Evolutionary conservation across 2,113 vertebrate species (phyloP).

Genomic region (Lichenostomus cassidix): DNA sequence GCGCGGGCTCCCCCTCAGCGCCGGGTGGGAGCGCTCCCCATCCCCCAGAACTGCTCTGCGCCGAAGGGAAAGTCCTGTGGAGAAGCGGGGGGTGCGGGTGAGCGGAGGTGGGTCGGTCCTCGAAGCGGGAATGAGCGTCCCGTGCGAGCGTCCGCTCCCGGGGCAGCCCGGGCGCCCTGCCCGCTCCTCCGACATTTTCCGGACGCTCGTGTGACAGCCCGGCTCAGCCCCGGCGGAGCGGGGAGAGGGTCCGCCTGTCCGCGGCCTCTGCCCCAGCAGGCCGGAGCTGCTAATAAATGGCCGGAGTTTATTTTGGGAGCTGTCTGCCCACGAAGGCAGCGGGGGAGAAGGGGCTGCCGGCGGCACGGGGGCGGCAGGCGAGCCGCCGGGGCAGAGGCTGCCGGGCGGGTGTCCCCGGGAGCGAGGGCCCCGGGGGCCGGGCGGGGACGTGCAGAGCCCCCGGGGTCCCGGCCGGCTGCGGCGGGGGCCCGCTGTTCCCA

Average conservation of each 20-base stretch:
- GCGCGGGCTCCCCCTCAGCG: not conserved
- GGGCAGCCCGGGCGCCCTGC: not conserved
- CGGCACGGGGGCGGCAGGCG: not conserved
- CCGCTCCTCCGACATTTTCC: conserved; percentile 5
- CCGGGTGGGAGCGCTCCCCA: not conserved
- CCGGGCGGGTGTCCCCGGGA: not conserved
- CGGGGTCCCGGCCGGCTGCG: not conserved
- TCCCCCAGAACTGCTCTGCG: not conserved
- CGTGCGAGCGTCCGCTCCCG: not conserved
- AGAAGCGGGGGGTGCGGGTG: not conserved
- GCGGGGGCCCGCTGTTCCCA: not conserved
- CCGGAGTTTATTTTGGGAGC: not conserved
- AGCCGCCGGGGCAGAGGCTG: not conserved
- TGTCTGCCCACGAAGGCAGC: not conserved
- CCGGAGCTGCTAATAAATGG: not conserved
- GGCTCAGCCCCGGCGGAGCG: not conserved
- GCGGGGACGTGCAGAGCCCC: not conserved
- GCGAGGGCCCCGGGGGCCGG: not conserved
- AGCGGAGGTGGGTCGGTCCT: not conserved
- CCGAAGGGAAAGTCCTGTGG: not conserved
- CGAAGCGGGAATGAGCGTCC: not conserved
- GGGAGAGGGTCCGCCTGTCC: not conserved
- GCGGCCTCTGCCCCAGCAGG: not conserved
- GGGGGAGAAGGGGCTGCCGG: not conserved
- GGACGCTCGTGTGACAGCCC: not conserved